Conservation (phyloP, 1,140 invertebrate genomes). For the Matsumurasca onukii region DNA sequence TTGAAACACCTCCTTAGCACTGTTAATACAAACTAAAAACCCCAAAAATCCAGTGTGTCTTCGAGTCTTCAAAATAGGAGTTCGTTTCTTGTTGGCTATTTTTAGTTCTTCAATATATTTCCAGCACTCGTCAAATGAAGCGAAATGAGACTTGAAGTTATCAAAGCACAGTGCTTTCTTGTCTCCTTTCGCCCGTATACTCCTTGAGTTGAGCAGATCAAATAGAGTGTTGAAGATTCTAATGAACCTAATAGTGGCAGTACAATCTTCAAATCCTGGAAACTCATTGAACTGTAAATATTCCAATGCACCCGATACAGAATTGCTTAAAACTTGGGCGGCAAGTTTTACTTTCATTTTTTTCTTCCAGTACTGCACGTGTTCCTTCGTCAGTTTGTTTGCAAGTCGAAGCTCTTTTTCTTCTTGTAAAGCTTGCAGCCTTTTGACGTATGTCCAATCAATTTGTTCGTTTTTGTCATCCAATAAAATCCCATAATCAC, state of each 20-base stretch:
- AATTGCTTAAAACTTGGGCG: slow-evolving; percentile 45
- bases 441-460: slow-evolving; percentile 39
- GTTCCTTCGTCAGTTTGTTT: slow-evolving; percentile 42
- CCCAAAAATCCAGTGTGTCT: slow-evolving; percentile 42
- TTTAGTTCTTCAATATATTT: slow-evolving; percentile 9
- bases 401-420: slow-evolving; percentile 40
- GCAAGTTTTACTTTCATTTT: slow-evolving; percentile 47
- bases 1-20: slow-evolving; percentile 32
- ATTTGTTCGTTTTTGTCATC: slow-evolving; percentile 38
- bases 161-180: slow-evolving; percentile 31
- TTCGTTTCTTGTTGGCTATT: neutral
- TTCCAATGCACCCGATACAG: slow-evolving; percentile 15
- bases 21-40: slow-evolving; percentile 37
- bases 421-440: slow-evolving; percentile 41
- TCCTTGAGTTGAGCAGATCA: slow-evolving; percentile 41
- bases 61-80: slow-evolving; percentile 18
- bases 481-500: slow-evolving; percentile 21
- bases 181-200: slow-evolving; percentile 29
- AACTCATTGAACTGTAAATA: neutral
- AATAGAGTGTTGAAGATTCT: slow-evolving; percentile 36
- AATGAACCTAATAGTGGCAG: neutral
- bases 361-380: slow-evolving; percentile 42
- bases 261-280: neutral
- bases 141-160: slow-evolving; percentile 30
- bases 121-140: neutral